A percentile compares a stretch with the other conserved stretches of the same genome.
phyloP scores from a whole-genome alignment of 35 echinoderm and acorn worm genomes.

The Apostichopus parvimensis region DNA sequence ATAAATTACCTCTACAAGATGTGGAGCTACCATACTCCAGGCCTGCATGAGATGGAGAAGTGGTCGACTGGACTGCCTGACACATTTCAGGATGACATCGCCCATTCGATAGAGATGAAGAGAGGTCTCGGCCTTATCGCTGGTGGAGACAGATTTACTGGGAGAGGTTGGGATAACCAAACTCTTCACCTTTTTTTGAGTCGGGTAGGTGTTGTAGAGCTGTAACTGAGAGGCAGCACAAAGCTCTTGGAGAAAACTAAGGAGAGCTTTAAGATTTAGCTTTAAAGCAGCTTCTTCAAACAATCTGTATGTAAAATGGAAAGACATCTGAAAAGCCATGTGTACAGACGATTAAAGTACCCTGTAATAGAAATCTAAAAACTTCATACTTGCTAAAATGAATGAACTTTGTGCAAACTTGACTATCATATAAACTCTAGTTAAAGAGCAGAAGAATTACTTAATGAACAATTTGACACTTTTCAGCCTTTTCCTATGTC shows the following conservation, averaged over 20 bases:
- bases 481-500: no score
- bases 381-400: no score
- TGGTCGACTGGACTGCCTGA: conserved; percentile 73
- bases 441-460: no score
- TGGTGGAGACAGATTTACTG: conserved; percentile 89
- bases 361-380: no score
- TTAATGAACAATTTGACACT: no score
- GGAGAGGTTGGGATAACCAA: conserved; percentile 91
- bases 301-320: conserved; percentile 47
- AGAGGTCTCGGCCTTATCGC: conserved; percentile 80
- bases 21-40: conserved; percentile 89
- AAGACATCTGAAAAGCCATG: no score
- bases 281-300: conserved; percentile 96
- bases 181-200: conserved; percentile 51
- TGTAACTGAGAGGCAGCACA: conserved; percentile 80
- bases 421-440: no score
- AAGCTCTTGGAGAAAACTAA: conserved; percentile 86
- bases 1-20: conserved; percentile 82
- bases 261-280: conserved; percentile 84
- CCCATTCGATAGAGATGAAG: conserved; percentile 89
- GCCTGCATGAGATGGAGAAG: conserved; percentile 95
- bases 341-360: no score
- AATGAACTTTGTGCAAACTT: no score
- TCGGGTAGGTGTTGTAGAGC: conserved; percentile 63
- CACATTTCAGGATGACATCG: conserved; percentile 94